Percentiles rank a stretch among this genome's conserved stretches.
These are phyloP conservation scores for Sarcophilus harrisii DNA, from an alignment of 2,797 vertebrate species.

Conservation along the genomic window DNA sequence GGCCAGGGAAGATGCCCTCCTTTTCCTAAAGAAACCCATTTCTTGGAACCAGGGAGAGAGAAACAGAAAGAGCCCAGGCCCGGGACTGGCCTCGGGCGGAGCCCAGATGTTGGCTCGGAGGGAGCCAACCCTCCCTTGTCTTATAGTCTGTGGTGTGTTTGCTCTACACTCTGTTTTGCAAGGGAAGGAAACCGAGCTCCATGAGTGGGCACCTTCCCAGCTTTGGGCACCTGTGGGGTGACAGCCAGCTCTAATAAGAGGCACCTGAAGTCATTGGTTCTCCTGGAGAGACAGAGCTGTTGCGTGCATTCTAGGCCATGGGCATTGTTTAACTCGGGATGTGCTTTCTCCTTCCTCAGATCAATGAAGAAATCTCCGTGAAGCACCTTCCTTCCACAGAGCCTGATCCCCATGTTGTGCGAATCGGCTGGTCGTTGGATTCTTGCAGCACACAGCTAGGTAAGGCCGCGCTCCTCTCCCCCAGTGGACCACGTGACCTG, in stretches of 20 bases:
- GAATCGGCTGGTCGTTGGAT: slow-evolving; percentile 96
- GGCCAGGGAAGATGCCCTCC: not conserved
- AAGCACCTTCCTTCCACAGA: slow-evolving; percentile 94
- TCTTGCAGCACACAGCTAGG: slow-evolving; percentile 95
- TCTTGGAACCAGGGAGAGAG: not conserved
- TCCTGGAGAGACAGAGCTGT: not conserved
- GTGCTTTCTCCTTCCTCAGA: slow-evolving; percentile 82
- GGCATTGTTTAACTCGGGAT: not conserved
- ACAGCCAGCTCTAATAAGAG: not conserved
- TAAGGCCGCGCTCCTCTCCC: slow-evolving; percentile 78
- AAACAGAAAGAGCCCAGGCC: not conserved
- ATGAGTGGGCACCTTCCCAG: not conserved
- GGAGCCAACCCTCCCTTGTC: not conserved
- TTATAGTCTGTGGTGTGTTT: not conserved
- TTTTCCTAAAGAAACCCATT: not conserved
- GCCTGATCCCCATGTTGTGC: slow-evolving; percentile 94
- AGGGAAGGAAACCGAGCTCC: not conserved
- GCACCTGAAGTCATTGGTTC: not conserved
- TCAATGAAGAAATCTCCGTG: slow-evolving; percentile 95
- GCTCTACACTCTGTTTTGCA: not conserved
- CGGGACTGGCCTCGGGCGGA: not conserved
- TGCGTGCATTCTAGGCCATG: not conserved
- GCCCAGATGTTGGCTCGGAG: not conserved
- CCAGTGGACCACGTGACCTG: not conserved
- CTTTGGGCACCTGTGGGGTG: not conserved